These are phyloP conservation scores for Lysandra coridon DNA, from an alignment of 2,888 invertebrate species.

Conservation along the genomic window DNA sequence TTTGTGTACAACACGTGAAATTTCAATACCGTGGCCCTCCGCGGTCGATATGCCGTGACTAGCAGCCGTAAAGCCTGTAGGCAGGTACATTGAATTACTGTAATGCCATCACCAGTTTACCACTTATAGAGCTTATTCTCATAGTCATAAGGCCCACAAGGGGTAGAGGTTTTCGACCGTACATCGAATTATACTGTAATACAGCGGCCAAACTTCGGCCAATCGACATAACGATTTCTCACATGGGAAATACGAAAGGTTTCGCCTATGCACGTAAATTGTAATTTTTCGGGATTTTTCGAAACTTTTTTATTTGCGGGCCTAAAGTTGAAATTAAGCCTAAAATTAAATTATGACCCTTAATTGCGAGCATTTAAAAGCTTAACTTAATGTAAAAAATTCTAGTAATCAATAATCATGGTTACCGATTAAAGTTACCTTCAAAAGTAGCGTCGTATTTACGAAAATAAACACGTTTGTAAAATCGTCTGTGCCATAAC, in stretches of 20 bases:
- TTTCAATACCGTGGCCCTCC: slow-evolving; percentile 34
- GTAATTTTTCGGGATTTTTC: not conserved
- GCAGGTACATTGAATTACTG: slow-evolving; percentile 71
- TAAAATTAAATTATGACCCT: not conserved
- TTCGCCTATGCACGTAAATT: slow-evolving; percentile 33
- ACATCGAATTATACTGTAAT: slow-evolving; percentile 77
- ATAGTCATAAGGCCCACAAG: not conserved
- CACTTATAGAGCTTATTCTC: not conserved
- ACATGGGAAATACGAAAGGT: slow-evolving; percentile 68
- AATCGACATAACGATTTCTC: slow-evolving; percentile 72
- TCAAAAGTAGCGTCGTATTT: not conserved
- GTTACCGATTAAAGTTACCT: too few relatives aligned
- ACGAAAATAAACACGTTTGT: not conserved
- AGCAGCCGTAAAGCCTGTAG: slow-evolving; percentile 65
- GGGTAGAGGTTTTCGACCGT: slow-evolving; percentile 37
- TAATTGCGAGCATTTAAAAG: too few relatives aligned
- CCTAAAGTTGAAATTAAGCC: not conserved
- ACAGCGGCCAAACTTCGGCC: slow-evolving; percentile 64
- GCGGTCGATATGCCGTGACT: slow-evolving; percentile 78
- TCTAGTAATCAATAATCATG: too few relatives aligned
- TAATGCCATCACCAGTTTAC: slow-evolving; percentile 56
- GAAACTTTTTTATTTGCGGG: not conserved
- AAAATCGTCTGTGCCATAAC: not conserved
- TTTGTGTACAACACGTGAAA: not conserved
- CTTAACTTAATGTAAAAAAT: too few relatives aligned